These are phyloP conservation scores for Tangara arthus DNA, from an alignment of 2,797 vertebrate genomes.

Conservation along the genomic window DNA sequence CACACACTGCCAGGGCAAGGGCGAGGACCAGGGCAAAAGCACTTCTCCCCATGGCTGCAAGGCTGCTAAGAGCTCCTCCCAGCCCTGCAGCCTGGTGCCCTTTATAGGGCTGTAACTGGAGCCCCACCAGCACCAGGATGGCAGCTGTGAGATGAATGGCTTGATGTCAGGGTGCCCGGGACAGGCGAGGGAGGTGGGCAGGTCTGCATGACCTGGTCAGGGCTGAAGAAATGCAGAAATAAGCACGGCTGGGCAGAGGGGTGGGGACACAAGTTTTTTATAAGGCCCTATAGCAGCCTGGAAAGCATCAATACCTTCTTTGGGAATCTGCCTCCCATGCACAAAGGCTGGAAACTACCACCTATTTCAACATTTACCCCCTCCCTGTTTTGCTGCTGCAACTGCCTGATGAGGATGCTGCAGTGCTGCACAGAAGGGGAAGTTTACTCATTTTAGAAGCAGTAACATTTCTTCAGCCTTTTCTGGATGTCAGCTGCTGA, in stretches of 20 bases:
- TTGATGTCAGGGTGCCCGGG: not conserved
- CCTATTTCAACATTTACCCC: accelerated
- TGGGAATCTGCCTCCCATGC: not conserved
- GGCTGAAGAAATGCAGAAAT: not conserved
- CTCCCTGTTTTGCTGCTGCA: not conserved
- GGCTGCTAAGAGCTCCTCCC: not conserved
- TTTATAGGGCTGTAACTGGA: conserved; percentile 37
- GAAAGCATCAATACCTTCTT: not conserved
- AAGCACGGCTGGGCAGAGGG: not conserved
- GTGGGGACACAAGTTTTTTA: accelerated
- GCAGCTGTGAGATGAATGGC: not conserved
- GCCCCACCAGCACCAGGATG: not conserved
- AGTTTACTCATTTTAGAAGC: not conserved
- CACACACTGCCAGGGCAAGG: not conserved
- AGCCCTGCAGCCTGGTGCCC: accelerated
- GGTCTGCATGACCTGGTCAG: conserved; percentile 10
- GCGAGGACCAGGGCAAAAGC: not conserved
- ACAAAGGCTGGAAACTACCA: not conserved
- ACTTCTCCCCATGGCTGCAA: not conserved
- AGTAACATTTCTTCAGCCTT: not conserved
- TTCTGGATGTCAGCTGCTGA: not conserved
- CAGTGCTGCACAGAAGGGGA: accelerated
- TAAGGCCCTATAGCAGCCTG: not conserved
- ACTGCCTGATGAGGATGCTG: not conserved
- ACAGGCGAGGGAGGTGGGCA: not conserved